These are phyloP conservation scores for Drosophila ananassae DNA, from an alignment of 1,140 invertebrate species.

Conservation along the genomic window DNA sequence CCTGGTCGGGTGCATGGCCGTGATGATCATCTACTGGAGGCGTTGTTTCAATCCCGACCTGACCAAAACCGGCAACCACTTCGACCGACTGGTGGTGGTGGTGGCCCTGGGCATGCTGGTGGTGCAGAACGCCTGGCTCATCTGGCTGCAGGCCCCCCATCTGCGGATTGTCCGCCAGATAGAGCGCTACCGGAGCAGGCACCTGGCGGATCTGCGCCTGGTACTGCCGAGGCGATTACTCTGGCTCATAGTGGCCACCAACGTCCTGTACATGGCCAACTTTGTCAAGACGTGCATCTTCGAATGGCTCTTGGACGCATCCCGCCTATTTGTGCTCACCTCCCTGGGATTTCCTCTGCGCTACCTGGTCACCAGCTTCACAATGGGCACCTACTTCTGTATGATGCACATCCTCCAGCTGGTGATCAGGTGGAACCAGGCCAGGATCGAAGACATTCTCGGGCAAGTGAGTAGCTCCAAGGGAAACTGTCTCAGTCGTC, in stretches of 20 bases:
- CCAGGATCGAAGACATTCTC: conserved; percentile 22
- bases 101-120: conserved; percentile 51
- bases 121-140: conserved; percentile 65
- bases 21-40: conserved; percentile 46
- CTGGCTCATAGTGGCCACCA: conserved; percentile 31
- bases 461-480: conserved; percentile 19
- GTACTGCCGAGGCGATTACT: conserved; percentile 47
- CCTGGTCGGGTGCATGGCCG: conserved; percentile 39
- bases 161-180: conserved; percentile 53
- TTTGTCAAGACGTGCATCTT: conserved; percentile 27
- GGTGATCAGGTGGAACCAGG: conserved; percentile 48
- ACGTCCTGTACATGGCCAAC: conserved; percentile 46
- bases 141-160: conserved; percentile 54
- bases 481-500: conserved; percentile 12
- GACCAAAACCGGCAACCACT: conserved; percentile 64
- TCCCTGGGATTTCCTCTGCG: conserved; percentile 60
- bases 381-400: conserved; percentile 59
- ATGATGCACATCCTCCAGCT: conserved; percentile 53
- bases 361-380: conserved; percentile 60
- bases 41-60: conserved; percentile 44
- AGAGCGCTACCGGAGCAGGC: conserved; percentile 44
- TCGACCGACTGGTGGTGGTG: conserved; percentile 56
- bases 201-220: conserved; percentile 19
- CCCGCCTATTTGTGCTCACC: conserved; percentile 44
- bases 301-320: conserved; percentile 37